phyloP scores from a whole-genome alignment of 2,797 vertebrate genomes.

The Poecilia picta region DNA sequence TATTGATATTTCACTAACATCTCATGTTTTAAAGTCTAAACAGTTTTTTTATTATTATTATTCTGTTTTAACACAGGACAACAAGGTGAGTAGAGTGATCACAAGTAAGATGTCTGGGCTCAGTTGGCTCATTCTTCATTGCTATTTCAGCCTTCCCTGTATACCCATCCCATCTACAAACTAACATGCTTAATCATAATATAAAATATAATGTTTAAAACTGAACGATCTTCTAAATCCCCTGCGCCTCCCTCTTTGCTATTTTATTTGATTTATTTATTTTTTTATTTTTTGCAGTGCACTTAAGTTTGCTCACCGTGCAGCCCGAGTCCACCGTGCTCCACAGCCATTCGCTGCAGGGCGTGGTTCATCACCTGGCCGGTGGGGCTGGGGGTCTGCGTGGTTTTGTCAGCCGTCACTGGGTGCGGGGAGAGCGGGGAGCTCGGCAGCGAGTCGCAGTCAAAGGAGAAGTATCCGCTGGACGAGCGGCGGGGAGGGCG shows the following conservation, averaged over 20 bases:
- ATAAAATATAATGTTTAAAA: background rate
- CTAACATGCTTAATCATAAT: background rate
- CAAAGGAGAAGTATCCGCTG: conserved; percentile 94
- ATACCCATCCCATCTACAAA: background rate
- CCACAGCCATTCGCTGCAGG: conserved; percentile 74
- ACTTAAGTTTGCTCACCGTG: conserved; percentile 60
- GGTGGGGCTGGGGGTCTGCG: conserved; percentile 89
- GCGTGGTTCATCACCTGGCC: conserved; percentile 83
- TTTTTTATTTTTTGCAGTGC: background rate
- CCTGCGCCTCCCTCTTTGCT: no score
- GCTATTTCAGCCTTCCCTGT: background rate
- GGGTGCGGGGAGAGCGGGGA: conserved; percentile 79
- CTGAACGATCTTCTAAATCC: background rate
- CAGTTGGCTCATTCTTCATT: background rate
- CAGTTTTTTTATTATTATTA: background rate
- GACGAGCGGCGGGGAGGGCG: conserved; percentile 73
- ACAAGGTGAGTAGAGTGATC: background rate
- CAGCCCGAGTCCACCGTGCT: conserved; percentile 35
- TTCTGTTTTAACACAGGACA: background rate
- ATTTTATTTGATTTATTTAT: no score
- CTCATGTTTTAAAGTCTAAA: background rate
- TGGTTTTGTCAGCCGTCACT: conserved; percentile 83
- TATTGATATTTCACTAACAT: background rate
- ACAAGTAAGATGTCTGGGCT: background rate
- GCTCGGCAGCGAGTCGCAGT: conserved; percentile 85